Percentiles rank a stretch among this genome's conserved stretches.
Evolutionary conservation across 1,140 invertebrate genomes (phyloP).

Genomic region (Drosophila orena): DNA sequence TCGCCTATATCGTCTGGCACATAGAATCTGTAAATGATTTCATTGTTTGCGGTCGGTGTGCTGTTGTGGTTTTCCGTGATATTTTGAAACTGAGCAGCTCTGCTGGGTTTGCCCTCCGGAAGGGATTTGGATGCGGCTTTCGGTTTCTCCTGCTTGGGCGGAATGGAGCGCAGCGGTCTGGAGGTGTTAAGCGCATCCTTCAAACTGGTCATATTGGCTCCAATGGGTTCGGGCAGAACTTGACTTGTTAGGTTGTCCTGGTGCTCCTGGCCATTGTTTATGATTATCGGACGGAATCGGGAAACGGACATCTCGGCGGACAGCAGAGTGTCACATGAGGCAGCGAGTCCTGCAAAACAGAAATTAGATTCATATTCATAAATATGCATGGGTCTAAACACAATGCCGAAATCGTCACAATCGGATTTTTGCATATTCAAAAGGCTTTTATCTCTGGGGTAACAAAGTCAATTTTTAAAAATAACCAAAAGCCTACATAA

Average conservation of each 20-base stretch:
- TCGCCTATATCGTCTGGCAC: slow-evolving; percentile 76
- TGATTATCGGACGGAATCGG: slow-evolving; percentile 66
- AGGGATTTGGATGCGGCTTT: slow-evolving; percentile 8
- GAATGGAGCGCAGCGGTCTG: slow-evolving; percentile 28
- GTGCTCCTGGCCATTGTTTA: slow-evolving; percentile 69
- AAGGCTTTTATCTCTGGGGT: slow-evolving; percentile 5
- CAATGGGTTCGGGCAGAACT: slow-evolving; percentile 1
- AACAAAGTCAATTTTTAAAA: background rate
- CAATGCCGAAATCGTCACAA: slow-evolving; percentile 1
- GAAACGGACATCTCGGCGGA: slow-evolving; percentile 77
- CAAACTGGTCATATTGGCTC: background rate
- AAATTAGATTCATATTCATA: background rate
- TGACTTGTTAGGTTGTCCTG: slow-evolving; percentile 63
- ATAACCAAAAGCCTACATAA: background rate
- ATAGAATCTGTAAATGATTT: slow-evolving; percentile 85
- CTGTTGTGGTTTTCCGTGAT: slow-evolving; percentile 23
- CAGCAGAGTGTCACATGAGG: slow-evolving; percentile 85
- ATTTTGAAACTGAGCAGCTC: slow-evolving; percentile 24
- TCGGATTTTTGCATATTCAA: slow-evolving; percentile 12
- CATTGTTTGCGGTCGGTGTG: slow-evolving; percentile 59
- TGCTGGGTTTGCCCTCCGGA: slow-evolving; percentile 3
- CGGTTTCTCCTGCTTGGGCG: slow-evolving; percentile 27
- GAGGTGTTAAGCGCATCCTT: slow-evolving; percentile 9
- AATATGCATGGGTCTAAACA: slow-evolving; percentile 2
- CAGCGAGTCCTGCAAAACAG: slow-evolving; percentile 85